Conservation (phyloP, 1,140 invertebrate genomes). For the Zophobas atratus region DNA sequence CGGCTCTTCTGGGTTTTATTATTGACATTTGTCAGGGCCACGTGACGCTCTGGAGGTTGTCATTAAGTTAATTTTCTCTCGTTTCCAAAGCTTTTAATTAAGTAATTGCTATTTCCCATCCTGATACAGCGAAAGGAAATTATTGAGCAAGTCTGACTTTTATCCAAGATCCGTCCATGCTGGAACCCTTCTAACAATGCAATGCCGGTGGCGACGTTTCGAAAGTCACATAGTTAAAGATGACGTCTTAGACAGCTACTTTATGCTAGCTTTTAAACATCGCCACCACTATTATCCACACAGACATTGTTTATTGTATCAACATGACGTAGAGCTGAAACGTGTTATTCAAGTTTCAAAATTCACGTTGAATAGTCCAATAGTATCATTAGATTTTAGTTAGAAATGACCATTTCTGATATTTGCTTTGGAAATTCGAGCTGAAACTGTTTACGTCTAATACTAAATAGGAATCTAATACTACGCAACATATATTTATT, state of each 20-base stretch:
- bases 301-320: slow-evolving; percentile 34
- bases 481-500: no score
- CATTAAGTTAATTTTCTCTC: slow-evolving; percentile 60
- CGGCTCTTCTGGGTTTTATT: not conserved
- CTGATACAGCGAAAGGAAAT: not conserved
- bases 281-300: slow-evolving; percentile 14
- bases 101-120: slow-evolving; percentile 61
- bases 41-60: slow-evolving; percentile 42
- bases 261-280: slow-evolving; percentile 20
- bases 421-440: not conserved
- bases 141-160: not conserved
- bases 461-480: not conserved
- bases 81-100: slow-evolving; percentile 58
- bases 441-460: not conserved
- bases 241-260: slow-evolving; percentile 14
- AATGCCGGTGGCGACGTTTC: slow-evolving; percentile 22
- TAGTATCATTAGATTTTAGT: slow-evolving; percentile 11
- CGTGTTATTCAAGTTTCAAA: slow-evolving; percentile 13
- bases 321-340: not conserved
- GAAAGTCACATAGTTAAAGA: not conserved
- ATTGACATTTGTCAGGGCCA: slow-evolving; percentile 2
- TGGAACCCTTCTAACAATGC: not conserved
- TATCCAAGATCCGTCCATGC: no score
- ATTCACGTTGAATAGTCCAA: slow-evolving; percentile 28
- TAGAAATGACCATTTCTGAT: not conserved